Evolutionary conservation across 2,888 invertebrate genomes (phyloP).

Genomic region (Willowsia nigromaculata): DNA sequence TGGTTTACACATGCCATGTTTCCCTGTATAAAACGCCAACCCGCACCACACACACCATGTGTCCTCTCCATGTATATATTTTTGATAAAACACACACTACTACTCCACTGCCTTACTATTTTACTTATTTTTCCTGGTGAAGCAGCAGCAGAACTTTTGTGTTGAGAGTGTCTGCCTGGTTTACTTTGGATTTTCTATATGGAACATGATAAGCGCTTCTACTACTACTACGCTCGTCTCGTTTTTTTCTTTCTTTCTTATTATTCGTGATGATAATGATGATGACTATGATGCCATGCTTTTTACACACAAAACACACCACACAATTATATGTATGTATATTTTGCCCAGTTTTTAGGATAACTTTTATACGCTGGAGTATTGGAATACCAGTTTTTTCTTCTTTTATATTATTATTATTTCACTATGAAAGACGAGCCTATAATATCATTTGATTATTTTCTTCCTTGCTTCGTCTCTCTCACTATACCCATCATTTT

Average conservation of each 20-base stretch:
- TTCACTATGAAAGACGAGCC: background rate
- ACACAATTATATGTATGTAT: background rate
- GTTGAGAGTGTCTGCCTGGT: background rate
- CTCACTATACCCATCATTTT: background rate
- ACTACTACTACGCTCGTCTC: background rate
- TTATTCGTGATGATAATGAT: constrained; percentile 12
- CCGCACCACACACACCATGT: background rate
- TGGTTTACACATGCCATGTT: constrained; percentile 38
- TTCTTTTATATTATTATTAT: background rate
- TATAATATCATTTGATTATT: constrained; percentile 1
- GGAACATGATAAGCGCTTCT: background rate
- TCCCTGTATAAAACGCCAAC: background rate
- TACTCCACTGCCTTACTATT: constrained; percentile 27
- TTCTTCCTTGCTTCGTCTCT: background rate
- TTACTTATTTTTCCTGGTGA: constrained; percentile 20
- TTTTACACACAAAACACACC: background rate
- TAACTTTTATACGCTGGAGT: background rate
- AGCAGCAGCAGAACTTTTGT: background rate
- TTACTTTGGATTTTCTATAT: background rate
- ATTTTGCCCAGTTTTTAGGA: background rate
- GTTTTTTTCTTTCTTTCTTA: background rate
- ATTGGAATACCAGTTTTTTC: constrained; percentile 23
- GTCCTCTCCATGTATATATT: background rate
- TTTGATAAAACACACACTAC: background rate
- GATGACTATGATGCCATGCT: constrained; percentile 24